Evolutionary conservation across 2,113 vertebrate genomes (phyloP).

Genomic region (Chiloscyllium plagiosum): DNA sequence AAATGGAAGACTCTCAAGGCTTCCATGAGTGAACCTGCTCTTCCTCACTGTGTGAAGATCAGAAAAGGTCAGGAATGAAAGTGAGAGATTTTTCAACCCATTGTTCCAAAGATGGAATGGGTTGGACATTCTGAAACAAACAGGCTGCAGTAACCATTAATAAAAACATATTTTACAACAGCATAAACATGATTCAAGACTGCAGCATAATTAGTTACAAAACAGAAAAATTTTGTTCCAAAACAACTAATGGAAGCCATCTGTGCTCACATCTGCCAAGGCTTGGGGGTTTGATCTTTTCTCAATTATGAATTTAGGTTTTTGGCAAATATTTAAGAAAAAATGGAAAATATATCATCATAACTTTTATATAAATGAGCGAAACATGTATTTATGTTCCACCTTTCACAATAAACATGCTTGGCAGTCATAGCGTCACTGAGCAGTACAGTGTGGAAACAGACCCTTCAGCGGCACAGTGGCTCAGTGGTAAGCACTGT

Average conservation of each 20-base stretch:
- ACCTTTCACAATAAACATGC: neutral
- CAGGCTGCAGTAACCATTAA: neutral
- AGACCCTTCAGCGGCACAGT: too few species aligned
- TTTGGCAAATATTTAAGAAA: neutral
- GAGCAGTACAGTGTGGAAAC: too few species aligned
- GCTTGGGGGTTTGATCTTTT: neutral
- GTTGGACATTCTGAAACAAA: neutral
- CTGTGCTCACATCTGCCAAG: neutral
- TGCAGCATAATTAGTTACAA: neutral
- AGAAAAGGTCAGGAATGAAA: too few species aligned
- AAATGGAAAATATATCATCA: neutral
- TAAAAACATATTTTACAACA: neutral
- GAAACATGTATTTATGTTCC: neutral
- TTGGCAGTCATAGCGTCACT: neutral
- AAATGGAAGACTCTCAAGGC: neutral
- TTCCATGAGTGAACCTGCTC: neutral
- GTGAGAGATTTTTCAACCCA: too few species aligned
- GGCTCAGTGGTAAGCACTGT: too few species aligned
- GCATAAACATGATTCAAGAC: conserved; percentile 5
- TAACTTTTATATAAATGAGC: neutral
- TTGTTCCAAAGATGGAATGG: neutral
- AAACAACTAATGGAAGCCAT: neutral
- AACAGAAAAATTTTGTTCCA: neutral
- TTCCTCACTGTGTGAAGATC: too few species aligned
- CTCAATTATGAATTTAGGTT: neutral